Conservation (phyloP, 2,888 invertebrate species). For the Scaptomyza polygonia region DNA sequence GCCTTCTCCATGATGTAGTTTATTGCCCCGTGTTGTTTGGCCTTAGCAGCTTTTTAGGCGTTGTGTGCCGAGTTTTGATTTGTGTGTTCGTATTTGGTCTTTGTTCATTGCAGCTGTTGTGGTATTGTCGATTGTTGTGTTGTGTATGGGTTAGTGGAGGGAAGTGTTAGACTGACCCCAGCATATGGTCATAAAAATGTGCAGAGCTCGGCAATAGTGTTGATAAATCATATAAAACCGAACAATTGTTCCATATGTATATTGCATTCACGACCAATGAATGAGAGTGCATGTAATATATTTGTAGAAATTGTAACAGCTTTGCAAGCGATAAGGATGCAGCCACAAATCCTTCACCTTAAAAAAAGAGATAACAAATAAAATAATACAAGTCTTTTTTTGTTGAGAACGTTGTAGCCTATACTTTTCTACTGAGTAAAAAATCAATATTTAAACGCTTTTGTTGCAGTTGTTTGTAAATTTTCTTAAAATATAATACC, state of each 20-base stretch:
- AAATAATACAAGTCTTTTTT: not conserved
- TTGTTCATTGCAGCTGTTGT: constrained; percentile 49
- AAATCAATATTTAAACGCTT: too few species aligned
- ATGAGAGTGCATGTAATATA: constrained; percentile 48
- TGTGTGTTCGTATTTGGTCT: constrained; percentile 50
- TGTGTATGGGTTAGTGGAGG: not conserved
- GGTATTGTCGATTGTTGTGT: constrained; percentile 27
- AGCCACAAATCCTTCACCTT: not conserved
- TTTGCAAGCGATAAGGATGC: constrained; percentile 31
- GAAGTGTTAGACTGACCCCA: constrained; percentile 16
- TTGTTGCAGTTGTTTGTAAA: too few species aligned
- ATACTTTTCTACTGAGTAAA: not conserved
- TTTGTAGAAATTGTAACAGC: constrained; percentile 30
- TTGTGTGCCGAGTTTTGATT: constrained; percentile 70
- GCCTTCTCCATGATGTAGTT: constrained; percentile 56
- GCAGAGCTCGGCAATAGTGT: constrained; percentile 62
- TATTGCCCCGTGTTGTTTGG: constrained; percentile 66
- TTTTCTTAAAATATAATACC: too few species aligned
- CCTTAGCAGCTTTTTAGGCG: constrained; percentile 76
- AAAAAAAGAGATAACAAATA: not conserved
- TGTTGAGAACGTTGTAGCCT: not conserved
- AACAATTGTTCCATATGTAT: constrained; percentile 40
- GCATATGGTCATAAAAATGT: constrained; percentile 77
- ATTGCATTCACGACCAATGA: constrained; percentile 39
- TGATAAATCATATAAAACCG: constrained; percentile 71